Evolutionary conservation across 30 jellyfish, hydroid and myxozoan species (phyloP), one percentile per base, ranked within the genome.

Genomic region (Hydra vulgaris): DNA sequence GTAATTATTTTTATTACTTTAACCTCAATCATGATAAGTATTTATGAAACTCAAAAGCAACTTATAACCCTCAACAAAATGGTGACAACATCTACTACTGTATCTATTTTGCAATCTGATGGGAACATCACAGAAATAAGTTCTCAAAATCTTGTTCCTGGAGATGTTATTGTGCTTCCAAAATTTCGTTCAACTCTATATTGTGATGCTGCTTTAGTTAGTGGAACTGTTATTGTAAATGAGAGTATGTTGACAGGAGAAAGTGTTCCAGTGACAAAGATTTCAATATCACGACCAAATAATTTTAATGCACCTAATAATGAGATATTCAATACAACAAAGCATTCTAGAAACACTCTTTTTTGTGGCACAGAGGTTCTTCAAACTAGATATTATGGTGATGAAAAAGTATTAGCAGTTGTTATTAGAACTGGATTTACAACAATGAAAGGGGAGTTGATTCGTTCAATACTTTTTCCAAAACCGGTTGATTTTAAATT

Each of bases 201-300:
- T 27, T 87, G 96, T 71, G 98, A 92, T 87, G 98, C 96, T 26
- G 90, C 79, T 20, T 54, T 92, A 77, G 23, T 92, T 7, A 86
- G 89, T 73, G 98, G 98, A 18, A 87, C 96, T 15, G 98, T 82
- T 1, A 92, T 92, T 27, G 94, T 84, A 17, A 92, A 92, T 78
- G 98, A 92, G 76, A 92, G 98, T 74, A 86, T 87, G 95, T 79
- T 92, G 77, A 92, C 98, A 0, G 98, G 96, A 17, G 98, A 92
- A 53, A 92, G 98, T 77, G 84, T 87, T 21, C 96, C 98, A 24
- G 95, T 92, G 21, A 92, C 94, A 70, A 92, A 92, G 80, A 83
- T 90, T 26, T 84, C 96, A 21, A 25, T 92, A 21, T 87, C 96
- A 18, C 76, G 81, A 72, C 95, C 95, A 17, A 85, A 86, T 27